A percentile compares a stretch with the other conserved stretches of the same genome.
Evolutionary conservation across 2,797 vertebrate species (phyloP).

Genomic region (Microhierax caerulescens): DNA sequence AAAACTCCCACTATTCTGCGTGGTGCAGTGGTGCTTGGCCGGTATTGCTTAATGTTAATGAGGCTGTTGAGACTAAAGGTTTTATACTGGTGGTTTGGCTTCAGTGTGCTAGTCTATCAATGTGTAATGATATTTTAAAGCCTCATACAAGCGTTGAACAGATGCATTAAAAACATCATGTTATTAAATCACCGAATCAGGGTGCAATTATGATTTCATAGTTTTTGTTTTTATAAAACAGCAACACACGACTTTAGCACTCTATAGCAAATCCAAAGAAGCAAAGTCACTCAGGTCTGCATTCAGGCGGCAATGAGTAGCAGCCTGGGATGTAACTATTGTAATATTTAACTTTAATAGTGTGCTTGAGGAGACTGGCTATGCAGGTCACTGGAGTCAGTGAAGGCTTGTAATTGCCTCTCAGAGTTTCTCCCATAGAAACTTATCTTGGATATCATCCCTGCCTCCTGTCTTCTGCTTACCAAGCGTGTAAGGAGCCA

Average conservation of each 20-base stretch:
- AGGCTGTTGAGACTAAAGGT: slow-evolving; percentile 20
- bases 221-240: neutral
- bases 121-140: neutral
- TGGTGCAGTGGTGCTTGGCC: slow-evolving; percentile 25
- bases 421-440: slow-evolving; percentile 3
- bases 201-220: neutral
- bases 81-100: slow-evolving; percentile 18
- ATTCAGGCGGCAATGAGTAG: neutral
- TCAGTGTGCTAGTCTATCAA: neutral
- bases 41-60: slow-evolving; percentile 52
- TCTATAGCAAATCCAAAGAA: neutral
- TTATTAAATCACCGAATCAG: neutral
- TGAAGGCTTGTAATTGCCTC: neutral
- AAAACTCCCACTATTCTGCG: slow-evolving; percentile 41
- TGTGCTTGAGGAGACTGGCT: neutral
- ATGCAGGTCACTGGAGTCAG: neutral
- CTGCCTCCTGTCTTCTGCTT: neutral
- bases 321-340: neutral
- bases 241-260: neutral
- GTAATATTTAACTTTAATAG: neutral
- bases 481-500: neutral
- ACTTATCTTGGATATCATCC: neutral
- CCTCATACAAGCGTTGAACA: neutral
- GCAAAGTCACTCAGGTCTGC: neutral
- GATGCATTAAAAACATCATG: neutral